Evolutionary conservation across 2,888 invertebrate genomes (phyloP).

Genomic region (Aromia moschata): DNA sequence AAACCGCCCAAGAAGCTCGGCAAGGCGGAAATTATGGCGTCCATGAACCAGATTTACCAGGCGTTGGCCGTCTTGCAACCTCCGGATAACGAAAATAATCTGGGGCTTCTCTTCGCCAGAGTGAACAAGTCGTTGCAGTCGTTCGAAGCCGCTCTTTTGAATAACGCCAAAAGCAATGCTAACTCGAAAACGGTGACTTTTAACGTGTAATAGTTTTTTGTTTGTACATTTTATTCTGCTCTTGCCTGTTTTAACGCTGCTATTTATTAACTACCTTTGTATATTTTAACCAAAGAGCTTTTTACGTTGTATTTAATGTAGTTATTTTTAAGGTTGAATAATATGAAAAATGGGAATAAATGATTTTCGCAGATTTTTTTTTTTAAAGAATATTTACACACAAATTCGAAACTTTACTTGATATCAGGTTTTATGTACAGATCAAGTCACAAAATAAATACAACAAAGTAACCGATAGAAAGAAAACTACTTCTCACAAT

Average conservation of each 20-base stretch:
- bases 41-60: slow-evolving; percentile 58
- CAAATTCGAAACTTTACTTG: slow-evolving; percentile 12
- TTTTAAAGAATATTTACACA: slow-evolving; percentile 5
- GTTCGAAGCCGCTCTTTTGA: slow-evolving; percentile 57
- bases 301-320: background rate
- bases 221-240: slow-evolving; percentile 11
- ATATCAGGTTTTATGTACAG: slow-evolving; percentile 14
- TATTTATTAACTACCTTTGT: slow-evolving; percentile 11
- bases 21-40: slow-evolving; percentile 50
- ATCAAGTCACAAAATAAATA: slow-evolving; percentile 19
- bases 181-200: slow-evolving; percentile 57
- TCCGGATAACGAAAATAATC: slow-evolving; percentile 56
- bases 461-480: background rate
- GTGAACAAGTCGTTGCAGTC: slow-evolving; percentile 59
- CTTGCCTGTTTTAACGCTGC: slow-evolving; percentile 7
- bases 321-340: background rate
- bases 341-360: background rate
- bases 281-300: slow-evolving; percentile 12
- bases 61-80: slow-evolving; percentile 54
- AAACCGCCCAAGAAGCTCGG: slow-evolving; percentile 46
- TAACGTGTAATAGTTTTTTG: slow-evolving; percentile 41
- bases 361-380: background rate
- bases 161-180: slow-evolving; percentile 47
- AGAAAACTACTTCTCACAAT: background rate
- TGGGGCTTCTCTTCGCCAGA: slow-evolving; percentile 58